Percentiles rank a stretch among this genome's conserved stretches.
Evolutionary conservation across 2,888 invertebrate species (phyloP).

Genomic region (Eurois occulta): DNA sequence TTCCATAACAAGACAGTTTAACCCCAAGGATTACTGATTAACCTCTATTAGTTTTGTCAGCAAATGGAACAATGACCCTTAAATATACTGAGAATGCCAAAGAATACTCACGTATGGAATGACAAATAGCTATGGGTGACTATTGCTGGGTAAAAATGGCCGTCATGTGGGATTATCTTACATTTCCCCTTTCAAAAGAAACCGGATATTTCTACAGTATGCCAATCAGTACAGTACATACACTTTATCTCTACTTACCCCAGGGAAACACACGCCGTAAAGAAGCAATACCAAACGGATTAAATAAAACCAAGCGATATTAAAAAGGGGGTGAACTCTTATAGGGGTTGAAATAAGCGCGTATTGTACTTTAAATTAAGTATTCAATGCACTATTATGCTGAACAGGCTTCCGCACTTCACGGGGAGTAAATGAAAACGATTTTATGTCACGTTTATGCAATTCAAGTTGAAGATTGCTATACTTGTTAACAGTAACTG

Average conservation of each 20-base stretch:
- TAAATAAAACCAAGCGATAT: conserved; percentile 45
- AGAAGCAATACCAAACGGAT: conserved; percentile 45
- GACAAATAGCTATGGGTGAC: background rate
- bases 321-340: conserved; percentile 38
- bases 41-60: background rate
- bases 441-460: background rate
- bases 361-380: conserved; percentile 44
- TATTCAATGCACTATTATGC: conserved; percentile 53
- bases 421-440: conserved; percentile 14
- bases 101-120: background rate
- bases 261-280: conserved; percentile 10
- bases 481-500: background rate
- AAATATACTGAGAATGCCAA: background rate
- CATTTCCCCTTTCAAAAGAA: background rate
- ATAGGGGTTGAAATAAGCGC: conserved; percentile 31
- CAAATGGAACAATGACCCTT: background rate
- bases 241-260: conserved; percentile 22
- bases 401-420: conserved; percentile 48
- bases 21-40: conserved; percentile 11
- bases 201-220: conserved; percentile 29
- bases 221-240: background rate
- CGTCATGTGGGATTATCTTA: too few species aligned
- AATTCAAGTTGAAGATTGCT: background rate
- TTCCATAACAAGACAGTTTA: background rate
- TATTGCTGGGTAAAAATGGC: background rate